These are phyloP conservation scores for Aldabrachelys gigantea DNA, from an alignment of 2,113 vertebrate genomes.

Conservation along the genomic window DNA sequence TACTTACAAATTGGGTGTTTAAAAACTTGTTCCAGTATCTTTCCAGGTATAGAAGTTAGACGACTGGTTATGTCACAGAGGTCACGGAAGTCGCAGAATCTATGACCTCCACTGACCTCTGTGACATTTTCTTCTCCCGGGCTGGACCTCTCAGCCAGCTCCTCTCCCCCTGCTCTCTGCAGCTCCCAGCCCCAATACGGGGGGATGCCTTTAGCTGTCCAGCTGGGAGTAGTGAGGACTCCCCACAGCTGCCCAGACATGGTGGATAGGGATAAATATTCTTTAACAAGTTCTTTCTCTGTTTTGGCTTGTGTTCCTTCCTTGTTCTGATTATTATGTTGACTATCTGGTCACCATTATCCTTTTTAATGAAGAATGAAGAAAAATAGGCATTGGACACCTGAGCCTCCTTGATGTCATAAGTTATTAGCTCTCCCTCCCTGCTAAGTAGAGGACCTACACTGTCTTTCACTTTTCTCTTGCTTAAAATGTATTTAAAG, in stretches of 20 bases:
- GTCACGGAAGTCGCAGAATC: too few species aligned
- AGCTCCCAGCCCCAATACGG: too few species aligned
- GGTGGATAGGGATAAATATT: neutral
- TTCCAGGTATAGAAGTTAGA: neutral
- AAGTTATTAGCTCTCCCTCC: neutral
- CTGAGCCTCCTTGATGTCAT: neutral
- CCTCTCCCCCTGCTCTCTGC: too few species aligned
- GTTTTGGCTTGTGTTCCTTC: neutral
- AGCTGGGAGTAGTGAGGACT: too few species aligned
- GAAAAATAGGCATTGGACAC: neutral
- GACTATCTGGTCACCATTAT: neutral
- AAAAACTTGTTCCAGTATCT: neutral
- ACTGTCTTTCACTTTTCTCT: neutral
- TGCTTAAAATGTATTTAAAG: neutral
- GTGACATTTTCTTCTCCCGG: too few species aligned
- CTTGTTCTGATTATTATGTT: neutral
- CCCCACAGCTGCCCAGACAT: too few species aligned
- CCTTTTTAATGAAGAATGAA: neutral
- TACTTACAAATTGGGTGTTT: neutral
- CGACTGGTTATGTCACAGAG: neutral
- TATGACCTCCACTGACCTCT: too few species aligned
- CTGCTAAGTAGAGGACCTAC: neutral
- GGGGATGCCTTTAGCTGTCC: too few species aligned
- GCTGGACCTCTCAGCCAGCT: too few species aligned
- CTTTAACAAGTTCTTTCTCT: neutral